Evolutionary conservation across 1,140 invertebrate species (phyloP).

Genomic region (Melitaea cinxia): DNA sequence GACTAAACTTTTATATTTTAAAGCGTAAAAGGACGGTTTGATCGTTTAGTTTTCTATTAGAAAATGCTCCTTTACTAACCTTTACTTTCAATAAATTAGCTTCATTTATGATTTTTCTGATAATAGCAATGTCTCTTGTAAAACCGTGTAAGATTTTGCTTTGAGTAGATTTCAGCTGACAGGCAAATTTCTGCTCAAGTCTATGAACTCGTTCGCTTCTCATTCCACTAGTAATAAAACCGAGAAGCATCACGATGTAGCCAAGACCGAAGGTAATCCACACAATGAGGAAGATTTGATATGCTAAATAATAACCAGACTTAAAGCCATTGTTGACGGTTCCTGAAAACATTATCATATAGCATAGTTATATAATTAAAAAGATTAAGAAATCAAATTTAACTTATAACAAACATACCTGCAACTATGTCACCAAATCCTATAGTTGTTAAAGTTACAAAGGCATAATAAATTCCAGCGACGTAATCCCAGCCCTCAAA

Average conservation of each 20-base stretch:
- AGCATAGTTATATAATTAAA: conserved; percentile 5
- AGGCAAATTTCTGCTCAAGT: conserved; percentile 88
- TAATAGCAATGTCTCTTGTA: conserved; percentile 87
- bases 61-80: conserved; percentile 82
- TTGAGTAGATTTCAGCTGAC: conserved; percentile 89
- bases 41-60: too few species aligned
- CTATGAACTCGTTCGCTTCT: conserved; percentile 88
- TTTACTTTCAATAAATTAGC: conserved; percentile 89
- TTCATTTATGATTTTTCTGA: conserved; percentile 89
- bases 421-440: conserved; percentile 97
- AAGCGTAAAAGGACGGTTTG: too few species aligned
- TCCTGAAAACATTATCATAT: conserved; percentile 62
- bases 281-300: conserved; percentile 88
- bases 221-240: conserved; percentile 88
- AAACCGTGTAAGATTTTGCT: conserved; percentile 90
- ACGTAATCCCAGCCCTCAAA: conserved; percentile 95
- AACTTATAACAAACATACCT: conserved; percentile 46
- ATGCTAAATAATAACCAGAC: conserved; percentile 83
- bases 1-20: too few species aligned
- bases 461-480: conserved; percentile 95
- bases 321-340: conserved; percentile 82
- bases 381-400: background rate
- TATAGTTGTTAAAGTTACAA: conserved; percentile 96
- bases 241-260: conserved; percentile 95
- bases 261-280: conserved; percentile 96